These are phyloP conservation scores for Lamprologus speciosus DNA, from an alignment of 2,113 vertebrate species.

Conservation along the genomic window DNA sequence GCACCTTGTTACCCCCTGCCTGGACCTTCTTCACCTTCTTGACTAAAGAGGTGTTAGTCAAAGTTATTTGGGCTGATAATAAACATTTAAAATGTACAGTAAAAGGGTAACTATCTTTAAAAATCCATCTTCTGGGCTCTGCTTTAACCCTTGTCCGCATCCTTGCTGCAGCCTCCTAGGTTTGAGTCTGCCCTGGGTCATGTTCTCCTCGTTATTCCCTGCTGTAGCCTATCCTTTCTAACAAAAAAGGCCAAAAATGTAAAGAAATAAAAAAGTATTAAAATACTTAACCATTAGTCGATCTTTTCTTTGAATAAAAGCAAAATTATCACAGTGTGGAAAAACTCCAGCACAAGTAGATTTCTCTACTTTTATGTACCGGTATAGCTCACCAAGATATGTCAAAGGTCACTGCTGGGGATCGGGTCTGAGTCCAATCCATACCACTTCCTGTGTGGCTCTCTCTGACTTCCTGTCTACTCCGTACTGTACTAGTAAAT, in stretches of 20 bases:
- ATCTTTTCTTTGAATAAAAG: not conserved
- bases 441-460: not conserved
- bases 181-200: not conserved
- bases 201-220: rapidly evolving
- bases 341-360: not conserved
- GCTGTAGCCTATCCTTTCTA: not conserved
- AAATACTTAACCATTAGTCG: rapidly evolving
- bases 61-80: not conserved
- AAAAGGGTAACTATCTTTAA: not conserved
- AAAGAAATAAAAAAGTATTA: not conserved
- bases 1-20: rapidly evolving
- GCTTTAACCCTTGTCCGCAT: rapidly evolving
- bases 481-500: not conserved
- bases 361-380: rapidly evolving
- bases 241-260: not conserved
- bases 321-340: not conserved
- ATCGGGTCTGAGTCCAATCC: not conserved
- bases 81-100: not conserved
- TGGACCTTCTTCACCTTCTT: not conserved
- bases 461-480: not conserved
- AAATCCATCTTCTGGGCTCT: not conserved
- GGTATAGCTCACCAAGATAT: not conserved
- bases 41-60: not conserved
- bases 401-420: not conserved
- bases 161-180: not conserved